phyloP scores from a whole-genome alignment of 1,140 invertebrate genomes.

The Psilanteris sp. region DNA sequence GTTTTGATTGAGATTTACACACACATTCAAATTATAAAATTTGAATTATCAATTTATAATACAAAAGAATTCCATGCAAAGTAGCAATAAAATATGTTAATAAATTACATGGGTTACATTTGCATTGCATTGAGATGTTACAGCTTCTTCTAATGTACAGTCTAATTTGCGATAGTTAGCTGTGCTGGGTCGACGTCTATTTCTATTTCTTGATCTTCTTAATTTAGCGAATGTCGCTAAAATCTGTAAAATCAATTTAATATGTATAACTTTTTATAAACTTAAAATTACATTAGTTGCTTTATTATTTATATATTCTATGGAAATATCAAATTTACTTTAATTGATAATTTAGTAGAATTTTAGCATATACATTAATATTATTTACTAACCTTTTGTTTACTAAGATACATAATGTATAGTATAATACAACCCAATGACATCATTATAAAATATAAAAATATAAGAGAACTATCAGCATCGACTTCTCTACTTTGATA shows the following conservation, averaged over 20 bases:
- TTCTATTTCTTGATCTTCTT: conserved; percentile 76
- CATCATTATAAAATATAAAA: conserved; percentile 83
- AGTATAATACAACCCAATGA: conserved; percentile 82
- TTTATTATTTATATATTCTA: too few relatives aligned
- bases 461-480: conserved; percentile 79
- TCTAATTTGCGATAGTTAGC: conserved; percentile 83
- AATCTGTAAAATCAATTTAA: conserved; percentile 75
- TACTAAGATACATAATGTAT: conserved; percentile 85
- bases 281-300: too few relatives aligned
- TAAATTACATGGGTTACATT: conserved; percentile 79
- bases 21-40: too few relatives aligned
- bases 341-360: too few relatives aligned
- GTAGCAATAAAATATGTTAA: conserved; percentile 61
- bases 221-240: conserved; percentile 82
- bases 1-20: too few relatives aligned
- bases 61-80: conserved; percentile 48
- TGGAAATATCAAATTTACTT: too few relatives aligned
- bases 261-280: too few relatives aligned
- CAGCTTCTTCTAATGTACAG: conserved; percentile 83
- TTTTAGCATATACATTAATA: too few relatives aligned
- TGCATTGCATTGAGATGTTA: conserved; percentile 80
- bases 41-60: conserved; percentile 35
- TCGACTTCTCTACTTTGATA: conserved; percentile 58
- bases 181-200: conserved; percentile 81
- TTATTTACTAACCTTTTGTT: conserved; percentile 84